These are phyloP conservation scores for Heteromormyrus szaboi DNA, from an alignment of 2,797 vertebrate species.

Conservation along the genomic window DNA sequence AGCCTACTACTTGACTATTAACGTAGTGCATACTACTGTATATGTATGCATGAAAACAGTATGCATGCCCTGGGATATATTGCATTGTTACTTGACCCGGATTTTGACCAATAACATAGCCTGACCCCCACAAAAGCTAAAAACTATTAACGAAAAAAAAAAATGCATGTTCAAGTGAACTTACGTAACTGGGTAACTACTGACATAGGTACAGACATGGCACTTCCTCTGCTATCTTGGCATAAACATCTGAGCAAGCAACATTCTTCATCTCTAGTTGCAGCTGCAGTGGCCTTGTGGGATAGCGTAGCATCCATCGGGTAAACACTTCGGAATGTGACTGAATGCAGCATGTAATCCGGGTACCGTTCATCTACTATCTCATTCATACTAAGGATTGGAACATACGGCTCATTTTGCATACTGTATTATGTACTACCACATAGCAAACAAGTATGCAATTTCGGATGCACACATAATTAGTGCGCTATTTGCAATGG, in stretches of 20 bases:
- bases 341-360: not conserved
- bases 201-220: not conserved
- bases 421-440: not conserved
- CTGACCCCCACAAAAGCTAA: not conserved
- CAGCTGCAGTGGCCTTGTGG: not conserved
- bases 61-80: not conserved
- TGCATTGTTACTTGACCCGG: not conserved
- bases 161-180: not conserved
- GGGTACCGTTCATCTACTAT: not conserved
- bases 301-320: not conserved
- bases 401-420: not conserved
- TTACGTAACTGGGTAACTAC: not conserved
- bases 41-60: not conserved
- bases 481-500: not conserved
- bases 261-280: not conserved
- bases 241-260: not conserved
- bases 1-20: not conserved
- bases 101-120: not conserved
- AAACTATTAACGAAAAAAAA: not conserved
- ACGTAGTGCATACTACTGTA: not conserved
- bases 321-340: not conserved
- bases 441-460: not conserved
- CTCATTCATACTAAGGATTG: not conserved
- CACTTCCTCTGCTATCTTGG: not conserved
- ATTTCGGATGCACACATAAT: not conserved